Percentiles rank a stretch among this genome's conserved stretches.
Conservation (phyloP, 2,797 vertebrate species). For the Rhynchonycteris naso region DNA sequence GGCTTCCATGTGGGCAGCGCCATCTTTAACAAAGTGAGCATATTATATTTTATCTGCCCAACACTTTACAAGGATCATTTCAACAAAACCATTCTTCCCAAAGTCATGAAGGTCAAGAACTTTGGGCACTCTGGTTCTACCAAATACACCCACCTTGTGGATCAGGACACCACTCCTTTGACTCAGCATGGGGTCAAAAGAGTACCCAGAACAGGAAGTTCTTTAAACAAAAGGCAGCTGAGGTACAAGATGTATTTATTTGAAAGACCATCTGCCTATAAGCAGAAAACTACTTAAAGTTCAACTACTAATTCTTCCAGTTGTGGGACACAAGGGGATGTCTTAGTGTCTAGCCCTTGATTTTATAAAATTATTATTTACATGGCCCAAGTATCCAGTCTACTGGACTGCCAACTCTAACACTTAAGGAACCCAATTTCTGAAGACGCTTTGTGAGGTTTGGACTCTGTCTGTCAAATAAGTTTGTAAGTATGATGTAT, state of each 20-base stretch:
- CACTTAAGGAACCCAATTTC: background rate
- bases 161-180: slow-evolving; percentile 99
- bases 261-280: slow-evolving; percentile 95
- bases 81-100: slow-evolving; percentile 98
- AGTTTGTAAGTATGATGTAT: too few relatives aligned
- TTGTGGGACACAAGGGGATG: slow-evolving; percentile 17
- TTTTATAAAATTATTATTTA: too few relatives aligned
- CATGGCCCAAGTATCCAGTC: slow-evolving; percentile 6
- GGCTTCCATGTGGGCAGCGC: too few relatives aligned
- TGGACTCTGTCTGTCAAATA: slow-evolving; percentile 73
- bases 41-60: too few relatives aligned
- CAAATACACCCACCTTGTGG: slow-evolving; percentile 98
- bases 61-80: too few relatives aligned
- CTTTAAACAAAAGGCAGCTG: slow-evolving; percentile 98
- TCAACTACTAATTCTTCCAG: slow-evolving; percentile 5
- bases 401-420: slow-evolving; percentile 46
- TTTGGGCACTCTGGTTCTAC: slow-evolving; percentile 97
- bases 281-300: slow-evolving; percentile 92
- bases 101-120: slow-evolving; percentile 99
- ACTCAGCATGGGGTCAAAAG: slow-evolving; percentile 98
- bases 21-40: too few relatives aligned
- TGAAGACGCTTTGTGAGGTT: slow-evolving; percentile 61
- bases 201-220: slow-evolving; percentile 98
- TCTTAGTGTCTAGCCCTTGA: slow-evolving; percentile 28
- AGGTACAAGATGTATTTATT: slow-evolving; percentile 97